A percentile compares a stretch with the other conserved stretches of the same genome.
These are phyloP conservation scores for Capreolus pygargus DNA, from an alignment of 2,113 vertebrate genomes.

Conservation along the genomic window DNA sequence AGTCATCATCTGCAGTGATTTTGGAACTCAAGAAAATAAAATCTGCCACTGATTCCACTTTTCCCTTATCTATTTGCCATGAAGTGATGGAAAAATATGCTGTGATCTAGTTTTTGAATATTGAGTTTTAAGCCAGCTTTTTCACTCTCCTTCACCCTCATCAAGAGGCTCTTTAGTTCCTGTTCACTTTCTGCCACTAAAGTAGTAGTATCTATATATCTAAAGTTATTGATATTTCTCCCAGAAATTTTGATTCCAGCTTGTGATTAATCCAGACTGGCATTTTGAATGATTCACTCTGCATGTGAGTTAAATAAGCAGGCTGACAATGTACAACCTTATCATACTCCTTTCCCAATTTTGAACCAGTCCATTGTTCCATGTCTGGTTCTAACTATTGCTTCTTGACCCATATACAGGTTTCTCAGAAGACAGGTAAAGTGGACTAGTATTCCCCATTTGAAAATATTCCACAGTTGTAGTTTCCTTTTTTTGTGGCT, in stretches of 20 bases:
- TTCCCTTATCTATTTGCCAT: not conserved
- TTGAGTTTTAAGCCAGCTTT: not conserved
- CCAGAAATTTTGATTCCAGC: not conserved
- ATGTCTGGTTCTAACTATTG: not conserved
- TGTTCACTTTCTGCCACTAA: not conserved
- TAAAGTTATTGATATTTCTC: not conserved
- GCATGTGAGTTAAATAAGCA: not conserved
- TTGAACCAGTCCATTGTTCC: not conserved
- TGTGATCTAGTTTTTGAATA: not conserved
- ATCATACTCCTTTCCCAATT: not conserved
- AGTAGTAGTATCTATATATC: not conserved
- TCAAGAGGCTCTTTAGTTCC: not conserved
- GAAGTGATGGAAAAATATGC: not conserved
- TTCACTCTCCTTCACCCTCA: not conserved
- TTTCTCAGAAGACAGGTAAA: not conserved
- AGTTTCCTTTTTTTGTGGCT: too few relatives aligned
- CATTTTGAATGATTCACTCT: not conserved
- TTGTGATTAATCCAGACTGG: not conserved
- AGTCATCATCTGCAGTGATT: not conserved
- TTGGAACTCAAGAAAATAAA: not conserved
- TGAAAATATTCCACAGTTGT: not conserved
- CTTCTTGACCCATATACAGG: accelerated
- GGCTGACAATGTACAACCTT: not conserved
- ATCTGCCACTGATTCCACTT: not conserved
- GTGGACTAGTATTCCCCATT: not conserved